A percentile compares a stretch with the other conserved stretches of the same genome.
phyloP scores from a whole-genome alignment of 2,113 vertebrate species.

The Hepsetus odoe region DNA sequence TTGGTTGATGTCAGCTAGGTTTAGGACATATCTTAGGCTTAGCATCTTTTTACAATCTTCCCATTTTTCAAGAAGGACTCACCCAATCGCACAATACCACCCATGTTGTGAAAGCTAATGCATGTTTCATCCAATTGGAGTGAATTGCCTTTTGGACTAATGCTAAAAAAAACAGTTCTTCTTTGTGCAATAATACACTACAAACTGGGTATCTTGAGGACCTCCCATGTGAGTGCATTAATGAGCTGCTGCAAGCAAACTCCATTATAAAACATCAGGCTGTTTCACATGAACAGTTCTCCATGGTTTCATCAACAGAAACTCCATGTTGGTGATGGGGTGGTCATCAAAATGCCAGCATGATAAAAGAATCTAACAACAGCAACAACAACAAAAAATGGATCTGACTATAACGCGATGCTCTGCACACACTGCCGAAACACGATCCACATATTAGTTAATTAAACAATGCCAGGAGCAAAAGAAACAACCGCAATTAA shows the following conservation, averaged over 20 bases:
- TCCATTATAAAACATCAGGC: background rate
- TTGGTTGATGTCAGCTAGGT: too few species aligned
- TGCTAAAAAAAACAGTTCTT: background rate
- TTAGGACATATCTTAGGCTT: too few species aligned
- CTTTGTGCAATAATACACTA: too few species aligned
- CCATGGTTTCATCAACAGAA: background rate
- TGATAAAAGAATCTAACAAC: slow-evolving; percentile 63
- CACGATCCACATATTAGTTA: slow-evolving; percentile 33
- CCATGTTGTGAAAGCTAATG: too few species aligned
- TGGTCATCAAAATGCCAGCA: slow-evolving; percentile 67
- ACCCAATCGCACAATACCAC: too few species aligned
- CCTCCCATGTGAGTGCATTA: background rate
- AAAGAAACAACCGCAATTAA: slow-evolving; percentile 12
- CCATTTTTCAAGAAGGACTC: too few species aligned
- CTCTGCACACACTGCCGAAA: slow-evolving; percentile 20
- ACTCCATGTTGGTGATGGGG: background rate
- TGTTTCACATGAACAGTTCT: background rate
- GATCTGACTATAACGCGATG: slow-evolving; percentile 66
- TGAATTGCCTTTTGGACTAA: background rate
- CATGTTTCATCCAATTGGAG: too few species aligned
- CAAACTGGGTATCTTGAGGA: background rate
- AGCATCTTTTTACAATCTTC: too few species aligned
- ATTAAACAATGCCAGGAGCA: slow-evolving; percentile 34
- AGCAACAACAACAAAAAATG: slow-evolving; percentile 51
- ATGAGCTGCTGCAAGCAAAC: background rate